Evolutionary conservation across 1,140 invertebrate genomes (phyloP).

Genomic region (Trachymyrmex septentrionalis): DNA sequence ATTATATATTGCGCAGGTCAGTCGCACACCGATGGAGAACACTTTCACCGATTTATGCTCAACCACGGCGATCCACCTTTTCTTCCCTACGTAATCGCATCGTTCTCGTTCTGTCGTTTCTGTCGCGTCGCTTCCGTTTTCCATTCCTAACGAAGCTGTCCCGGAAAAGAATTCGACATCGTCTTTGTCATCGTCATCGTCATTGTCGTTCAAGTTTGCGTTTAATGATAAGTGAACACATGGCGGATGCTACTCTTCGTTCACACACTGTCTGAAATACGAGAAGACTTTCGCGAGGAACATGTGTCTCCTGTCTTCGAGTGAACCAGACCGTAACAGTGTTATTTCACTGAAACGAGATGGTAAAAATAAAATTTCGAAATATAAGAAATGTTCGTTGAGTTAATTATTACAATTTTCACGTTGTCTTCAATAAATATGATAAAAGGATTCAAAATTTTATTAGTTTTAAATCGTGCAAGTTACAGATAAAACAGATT

Average conservation of each 20-base stretch:
- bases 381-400: too few species aligned
- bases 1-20: constrained; percentile 62
- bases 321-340: constrained; percentile 1
- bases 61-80: background rate
- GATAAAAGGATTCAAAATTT: background rate
- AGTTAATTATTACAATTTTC: background rate
- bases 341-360: background rate
- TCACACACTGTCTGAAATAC: background rate
- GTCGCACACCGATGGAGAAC: constrained; percentile 31
- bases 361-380: background rate
- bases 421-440: background rate
- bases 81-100: background rate
- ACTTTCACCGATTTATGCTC: constrained; percentile 66
- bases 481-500: background rate
- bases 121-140: constrained; percentile 9
- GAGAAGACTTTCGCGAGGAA: constrained; percentile 38
- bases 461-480: background rate
- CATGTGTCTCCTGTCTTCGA: constrained; percentile 28
- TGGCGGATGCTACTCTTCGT: constrained; percentile 5
- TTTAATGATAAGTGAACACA: constrained; percentile 21
- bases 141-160: constrained; percentile 41
- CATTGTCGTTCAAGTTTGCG: constrained; percentile 19
- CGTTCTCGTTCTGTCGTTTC: constrained; percentile 44
- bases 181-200: background rate
- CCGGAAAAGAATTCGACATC: constrained; percentile 8